A percentile compares a stretch with the other conserved stretches of the same genome.
Conservation (phyloP, 2,797 vertebrate species). For the Hozukius guyotensis region DNA sequence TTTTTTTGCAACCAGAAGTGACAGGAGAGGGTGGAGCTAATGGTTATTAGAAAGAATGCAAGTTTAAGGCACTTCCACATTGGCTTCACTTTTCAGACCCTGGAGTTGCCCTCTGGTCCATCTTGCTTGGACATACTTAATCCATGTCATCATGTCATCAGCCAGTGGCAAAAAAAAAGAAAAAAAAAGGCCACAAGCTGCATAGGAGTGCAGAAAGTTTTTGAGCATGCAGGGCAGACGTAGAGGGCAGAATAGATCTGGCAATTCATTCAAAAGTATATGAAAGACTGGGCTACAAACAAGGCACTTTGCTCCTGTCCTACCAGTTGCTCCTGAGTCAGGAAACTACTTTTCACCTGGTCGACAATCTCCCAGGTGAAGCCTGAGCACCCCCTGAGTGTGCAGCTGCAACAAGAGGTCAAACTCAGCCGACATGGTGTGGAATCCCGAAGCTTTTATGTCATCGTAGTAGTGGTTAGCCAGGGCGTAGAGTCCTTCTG, state of each 20-base stretch:
- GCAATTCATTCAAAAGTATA: neutral
- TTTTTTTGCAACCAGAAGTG: too few species aligned
- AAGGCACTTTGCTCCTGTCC: conserved; percentile 24
- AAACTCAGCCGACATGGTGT: conserved; percentile 91
- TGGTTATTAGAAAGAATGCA: too few species aligned
- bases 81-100: too few species aligned
- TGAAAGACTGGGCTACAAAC: neutral
- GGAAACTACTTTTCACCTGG: conserved; percentile 24
- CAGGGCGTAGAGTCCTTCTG: conserved; percentile 74
- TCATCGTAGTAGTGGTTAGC: conserved; percentile 95
- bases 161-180: too few species aligned
- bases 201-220: too few species aligned
- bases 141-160: too few species aligned
- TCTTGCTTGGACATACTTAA: too few species aligned
- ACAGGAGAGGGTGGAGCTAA: too few species aligned
- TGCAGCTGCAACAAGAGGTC: conserved; percentile 88
- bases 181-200: too few species aligned
- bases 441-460: conserved; percentile 82
- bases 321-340: neutral
- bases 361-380: conserved; percentile 87
- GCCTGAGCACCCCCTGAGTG: conserved; percentile 86
- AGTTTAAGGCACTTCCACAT: too few species aligned
- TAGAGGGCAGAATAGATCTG: neutral
- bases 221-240: neutral
- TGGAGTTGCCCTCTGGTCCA: too few species aligned